Evolutionary conservation across 2,113 vertebrate genomes (phyloP).

Genomic region (Lates calcarifer): DNA sequence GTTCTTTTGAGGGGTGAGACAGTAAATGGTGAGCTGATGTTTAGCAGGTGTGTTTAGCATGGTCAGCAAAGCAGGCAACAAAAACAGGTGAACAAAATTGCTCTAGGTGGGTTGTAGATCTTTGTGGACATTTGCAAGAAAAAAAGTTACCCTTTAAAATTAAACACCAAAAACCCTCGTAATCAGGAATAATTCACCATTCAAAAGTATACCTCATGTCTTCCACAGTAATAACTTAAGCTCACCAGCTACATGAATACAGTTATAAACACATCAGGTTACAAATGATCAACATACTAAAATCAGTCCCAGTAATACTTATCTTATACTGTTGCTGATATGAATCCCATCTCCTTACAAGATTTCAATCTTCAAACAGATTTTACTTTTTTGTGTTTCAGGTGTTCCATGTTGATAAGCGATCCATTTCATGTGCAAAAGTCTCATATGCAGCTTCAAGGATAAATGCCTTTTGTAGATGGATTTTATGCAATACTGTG

Average conservation of each 20-base stretch:
- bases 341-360: constrained; percentile 12
- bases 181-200: neutral
- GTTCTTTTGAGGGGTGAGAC: too few species aligned
- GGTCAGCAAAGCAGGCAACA: too few species aligned
- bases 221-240: neutral
- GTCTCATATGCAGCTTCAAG: neutral
- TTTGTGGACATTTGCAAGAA: too few species aligned
- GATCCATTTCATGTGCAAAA: neutral
- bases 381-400: constrained; percentile 31
- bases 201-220: neutral
- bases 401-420: constrained; percentile 21
- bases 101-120: too few species aligned
- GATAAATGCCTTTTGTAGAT: neutral
- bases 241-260: neutral
- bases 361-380: constrained; percentile 37
- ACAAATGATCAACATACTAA: constrained; percentile 15
- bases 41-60: too few species aligned
- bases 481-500: neutral
- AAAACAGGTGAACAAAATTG: neutral
- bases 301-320: constrained; percentile 5
- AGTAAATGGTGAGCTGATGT: too few species aligned
- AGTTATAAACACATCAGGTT: neutral
- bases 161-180: neutral
- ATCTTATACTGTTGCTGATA: neutral
- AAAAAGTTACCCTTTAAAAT: neutral